These are phyloP conservation scores for Irena cyanogastra DNA, from an alignment of 2,113 vertebrate species.

Conservation along the genomic window DNA sequence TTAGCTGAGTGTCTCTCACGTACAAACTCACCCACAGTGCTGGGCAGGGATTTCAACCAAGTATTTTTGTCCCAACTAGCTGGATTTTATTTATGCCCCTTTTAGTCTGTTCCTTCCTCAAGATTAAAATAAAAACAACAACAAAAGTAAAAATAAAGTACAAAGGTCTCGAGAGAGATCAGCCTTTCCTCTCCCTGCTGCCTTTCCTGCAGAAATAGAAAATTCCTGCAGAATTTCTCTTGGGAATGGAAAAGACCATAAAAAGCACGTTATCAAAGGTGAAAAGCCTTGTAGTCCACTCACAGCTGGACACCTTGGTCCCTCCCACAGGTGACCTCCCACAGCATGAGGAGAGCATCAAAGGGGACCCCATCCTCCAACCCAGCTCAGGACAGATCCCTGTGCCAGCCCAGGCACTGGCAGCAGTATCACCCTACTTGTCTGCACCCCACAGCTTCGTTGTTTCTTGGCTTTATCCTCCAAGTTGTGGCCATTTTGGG, in stretches of 20 bases:
- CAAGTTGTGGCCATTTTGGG: not conserved
- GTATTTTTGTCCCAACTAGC: not conserved
- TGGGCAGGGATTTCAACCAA: not conserved
- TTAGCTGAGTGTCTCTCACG: not conserved
- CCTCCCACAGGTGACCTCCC: not conserved
- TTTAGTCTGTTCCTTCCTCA: conserved; percentile 23
- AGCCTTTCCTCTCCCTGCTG: not conserved
- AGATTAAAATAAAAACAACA: not conserved
- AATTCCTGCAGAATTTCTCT: not conserved
- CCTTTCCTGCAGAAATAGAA: conserved; percentile 16
- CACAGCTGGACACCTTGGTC: rapidly evolving
- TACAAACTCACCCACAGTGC: not conserved
- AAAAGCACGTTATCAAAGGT: rapidly evolving
- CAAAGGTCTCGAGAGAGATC: not conserved
- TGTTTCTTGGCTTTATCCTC: not conserved
- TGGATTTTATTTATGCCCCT: conserved; percentile 3
- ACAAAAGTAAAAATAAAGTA: conserved; percentile 42
- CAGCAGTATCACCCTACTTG: not conserved
- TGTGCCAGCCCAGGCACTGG: not conserved
- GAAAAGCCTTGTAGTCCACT: not conserved
- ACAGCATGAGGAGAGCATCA: not conserved
- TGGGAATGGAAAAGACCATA: not conserved
- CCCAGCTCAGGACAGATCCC: not conserved
- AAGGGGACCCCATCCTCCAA: not conserved
- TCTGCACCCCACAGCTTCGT: not conserved